Evolutionary conservation across 2,113 vertebrate species (phyloP).

Genomic region (Thinocorus orbignyianus): DNA sequence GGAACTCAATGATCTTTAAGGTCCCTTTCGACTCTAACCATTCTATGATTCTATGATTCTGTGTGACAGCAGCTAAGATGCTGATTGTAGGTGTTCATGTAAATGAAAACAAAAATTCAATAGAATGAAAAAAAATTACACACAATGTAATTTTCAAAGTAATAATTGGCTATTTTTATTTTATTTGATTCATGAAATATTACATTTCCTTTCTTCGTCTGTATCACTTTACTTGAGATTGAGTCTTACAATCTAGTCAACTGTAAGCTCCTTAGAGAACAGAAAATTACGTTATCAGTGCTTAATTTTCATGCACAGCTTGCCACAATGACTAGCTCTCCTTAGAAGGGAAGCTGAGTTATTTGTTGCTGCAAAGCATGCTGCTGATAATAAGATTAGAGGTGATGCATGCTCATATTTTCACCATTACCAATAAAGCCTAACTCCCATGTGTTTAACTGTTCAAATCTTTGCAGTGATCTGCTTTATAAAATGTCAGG

Average conservation of each 20-base stretch:
- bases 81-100: background rate
- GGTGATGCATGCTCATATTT: background rate
- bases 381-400: conserved; percentile 21
- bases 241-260: background rate
- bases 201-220: background rate
- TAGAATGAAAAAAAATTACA: background rate
- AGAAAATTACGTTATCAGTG: background rate
- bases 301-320: conserved; percentile 16
- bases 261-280: background rate
- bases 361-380: background rate
- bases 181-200: background rate
- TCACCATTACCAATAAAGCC: background rate
- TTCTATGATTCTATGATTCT: too few species aligned
- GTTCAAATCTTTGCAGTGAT: background rate
- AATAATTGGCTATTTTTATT: background rate
- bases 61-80: background rate
- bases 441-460: background rate
- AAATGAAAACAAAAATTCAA: background rate
- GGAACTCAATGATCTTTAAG: too few species aligned
- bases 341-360: background rate
- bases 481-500: background rate
- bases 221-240: background rate
- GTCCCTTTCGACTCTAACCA: too few species aligned
- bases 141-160: background rate
- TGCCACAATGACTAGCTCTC: background rate